phyloP scores from a whole-genome alignment of 1,140 invertebrate species.

The Pomacea maculata region DNA sequence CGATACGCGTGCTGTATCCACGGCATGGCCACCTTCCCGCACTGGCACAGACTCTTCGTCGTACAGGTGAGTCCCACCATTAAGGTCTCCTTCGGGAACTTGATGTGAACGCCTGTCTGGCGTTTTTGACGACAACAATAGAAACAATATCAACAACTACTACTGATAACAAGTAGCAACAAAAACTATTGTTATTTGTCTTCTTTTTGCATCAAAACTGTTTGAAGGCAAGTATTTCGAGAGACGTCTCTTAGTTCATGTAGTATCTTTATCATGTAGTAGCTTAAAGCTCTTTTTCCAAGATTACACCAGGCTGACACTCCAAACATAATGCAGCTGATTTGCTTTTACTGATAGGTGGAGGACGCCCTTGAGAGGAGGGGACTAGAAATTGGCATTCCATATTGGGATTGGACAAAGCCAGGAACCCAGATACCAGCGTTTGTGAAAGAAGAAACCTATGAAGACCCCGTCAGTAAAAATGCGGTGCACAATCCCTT shows the following conservation, averaged over 20 bases:
- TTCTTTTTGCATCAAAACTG: no score
- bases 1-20: constrained; percentile 40
- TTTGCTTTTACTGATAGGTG: constrained; percentile 13
- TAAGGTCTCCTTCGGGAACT: no score
- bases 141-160: no score
- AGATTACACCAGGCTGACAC: no score
- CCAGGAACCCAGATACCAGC: constrained; percentile 28
- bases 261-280: no score
- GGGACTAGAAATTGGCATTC: constrained; percentile 32
- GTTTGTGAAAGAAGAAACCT: constrained; percentile 22
- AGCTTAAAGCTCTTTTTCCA: no score
- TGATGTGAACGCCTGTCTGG: no score
- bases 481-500: constrained; percentile 30
- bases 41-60: constrained; percentile 41
- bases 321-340: not conserved
- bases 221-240: no score
- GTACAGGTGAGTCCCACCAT: constrained; percentile 18
- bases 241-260: no score
- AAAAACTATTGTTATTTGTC: no score
- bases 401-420: constrained; percentile 41
- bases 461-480: constrained; percentile 23
- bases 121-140: no score
- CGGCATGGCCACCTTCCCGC: constrained; percentile 37
- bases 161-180: no score
- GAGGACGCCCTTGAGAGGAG: constrained; percentile 32